phyloP scores from a whole-genome alignment of 2,113 vertebrate species.

The Rhinoderma darwinii region DNA sequence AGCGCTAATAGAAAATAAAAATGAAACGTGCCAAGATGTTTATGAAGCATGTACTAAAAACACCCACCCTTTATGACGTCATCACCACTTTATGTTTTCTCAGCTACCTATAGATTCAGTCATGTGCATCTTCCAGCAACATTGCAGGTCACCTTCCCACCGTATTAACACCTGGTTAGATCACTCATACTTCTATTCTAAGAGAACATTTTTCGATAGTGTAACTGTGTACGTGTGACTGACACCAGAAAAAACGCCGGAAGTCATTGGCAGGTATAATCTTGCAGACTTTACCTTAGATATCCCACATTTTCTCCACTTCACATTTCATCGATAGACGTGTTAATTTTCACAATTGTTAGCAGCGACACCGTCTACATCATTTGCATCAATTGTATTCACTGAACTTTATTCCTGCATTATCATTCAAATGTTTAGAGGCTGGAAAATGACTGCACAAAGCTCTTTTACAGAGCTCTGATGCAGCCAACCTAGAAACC shows the following conservation, averaged over 20 bases:
- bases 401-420: background rate
- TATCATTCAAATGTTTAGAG: background rate
- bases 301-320: background rate
- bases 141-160: background rate
- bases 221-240: slow-evolving; percentile 1
- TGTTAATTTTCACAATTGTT: slow-evolving; percentile 13
- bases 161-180: slow-evolving; percentile 26
- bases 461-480: background rate
- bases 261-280: background rate
- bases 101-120: background rate
- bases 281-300: background rate
- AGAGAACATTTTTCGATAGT: background rate
- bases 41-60: background rate
- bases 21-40: background rate
- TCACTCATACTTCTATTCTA: background rate
- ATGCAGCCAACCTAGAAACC: background rate
- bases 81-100: background rate
- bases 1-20: background rate
- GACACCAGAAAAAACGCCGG: background rate
- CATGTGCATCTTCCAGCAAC: background rate
- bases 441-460: background rate
- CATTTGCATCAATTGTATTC: slow-evolving; percentile 13
- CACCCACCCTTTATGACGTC: background rate
- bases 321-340: background rate
- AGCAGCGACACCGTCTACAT: background rate